Evolutionary conservation across 2,888 invertebrate species (phyloP).

Genomic region (Monopis laevigella): DNA sequence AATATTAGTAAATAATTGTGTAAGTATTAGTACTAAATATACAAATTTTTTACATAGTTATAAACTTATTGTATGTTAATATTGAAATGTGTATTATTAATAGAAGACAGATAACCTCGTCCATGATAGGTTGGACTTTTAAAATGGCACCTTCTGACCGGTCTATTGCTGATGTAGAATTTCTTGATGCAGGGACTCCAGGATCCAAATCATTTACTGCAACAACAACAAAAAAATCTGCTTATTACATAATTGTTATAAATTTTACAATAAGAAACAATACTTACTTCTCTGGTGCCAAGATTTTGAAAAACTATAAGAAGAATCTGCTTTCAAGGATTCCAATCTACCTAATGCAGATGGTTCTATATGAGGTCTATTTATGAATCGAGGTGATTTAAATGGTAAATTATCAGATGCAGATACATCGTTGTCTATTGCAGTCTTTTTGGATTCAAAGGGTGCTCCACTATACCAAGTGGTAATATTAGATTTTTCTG

Average conservation of each 20-base stretch:
- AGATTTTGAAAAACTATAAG: constrained; percentile 47
- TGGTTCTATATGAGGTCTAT: constrained; percentile 65
- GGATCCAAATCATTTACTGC: constrained; percentile 69
- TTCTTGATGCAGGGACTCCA: constrained; percentile 54
- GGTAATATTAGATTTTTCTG: constrained; percentile 30
- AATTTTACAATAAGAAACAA: not conserved
- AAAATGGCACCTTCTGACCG: constrained; percentile 39
- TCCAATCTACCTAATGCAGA: constrained; percentile 39
- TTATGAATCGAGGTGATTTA: constrained; percentile 63
- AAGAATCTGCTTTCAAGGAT: constrained; percentile 38
- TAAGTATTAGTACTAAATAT: not conserved
- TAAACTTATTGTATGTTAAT: not conserved
- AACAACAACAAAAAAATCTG: constrained; percentile 25
- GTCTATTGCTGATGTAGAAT: constrained; percentile 51
- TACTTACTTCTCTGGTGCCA: constrained; percentile 59
- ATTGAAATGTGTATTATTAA: not conserved
- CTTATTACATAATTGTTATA: not conserved
- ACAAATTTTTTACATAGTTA: not conserved
- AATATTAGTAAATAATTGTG: constrained; percentile 9
- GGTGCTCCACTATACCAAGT: constrained; percentile 36
- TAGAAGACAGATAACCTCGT: constrained; percentile 33
- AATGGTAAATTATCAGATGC: constrained; percentile 39
- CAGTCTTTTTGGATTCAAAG: constrained; percentile 44
- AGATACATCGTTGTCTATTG: constrained; percentile 28
- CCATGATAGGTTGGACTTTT: constrained; percentile 26